Conservation (phyloP, 1,140 invertebrate genomes). For the Lethrus apterus region DNA sequence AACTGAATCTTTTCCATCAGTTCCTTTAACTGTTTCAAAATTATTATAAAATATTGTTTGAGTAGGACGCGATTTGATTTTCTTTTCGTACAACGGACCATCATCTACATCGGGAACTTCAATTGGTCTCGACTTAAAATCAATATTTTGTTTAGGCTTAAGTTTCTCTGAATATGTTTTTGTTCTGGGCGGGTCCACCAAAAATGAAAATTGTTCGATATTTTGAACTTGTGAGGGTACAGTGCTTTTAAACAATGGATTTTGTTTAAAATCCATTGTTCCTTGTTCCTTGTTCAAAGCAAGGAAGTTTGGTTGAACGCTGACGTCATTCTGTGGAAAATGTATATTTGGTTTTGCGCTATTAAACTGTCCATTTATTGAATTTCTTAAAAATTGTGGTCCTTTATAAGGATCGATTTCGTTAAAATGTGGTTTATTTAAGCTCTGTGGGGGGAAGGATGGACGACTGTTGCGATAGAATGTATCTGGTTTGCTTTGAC, state of each 20-base stretch:
- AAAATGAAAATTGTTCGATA: neutral
- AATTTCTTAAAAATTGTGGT: constrained; percentile 16
- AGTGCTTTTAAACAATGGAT: neutral
- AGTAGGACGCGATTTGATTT: too few species aligned
- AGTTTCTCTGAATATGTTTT: too few species aligned
- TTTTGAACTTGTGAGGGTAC: constrained; percentile 3
- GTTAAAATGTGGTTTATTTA: constrained; percentile 9
- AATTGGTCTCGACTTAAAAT: constrained; percentile 4
- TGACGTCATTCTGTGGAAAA: neutral
- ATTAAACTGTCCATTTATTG: constrained; percentile 4
- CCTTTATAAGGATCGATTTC: constrained; percentile 18
- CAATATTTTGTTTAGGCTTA: too few species aligned
- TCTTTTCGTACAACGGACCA: neutral
- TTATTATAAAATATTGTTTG: too few species aligned
- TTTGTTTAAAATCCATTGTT: constrained; percentile 13
- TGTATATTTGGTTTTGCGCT: constrained; percentile 5
- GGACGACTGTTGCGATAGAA: constrained; percentile 2
- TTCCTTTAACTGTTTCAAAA: too few species aligned
- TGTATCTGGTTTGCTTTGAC: neutral
- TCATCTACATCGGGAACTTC: constrained; percentile 6
- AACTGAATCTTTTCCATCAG: too few species aligned
- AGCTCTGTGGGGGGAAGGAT: constrained; percentile 11
- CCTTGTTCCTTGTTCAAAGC: constrained; percentile 11
- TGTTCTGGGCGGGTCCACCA: too few species aligned
- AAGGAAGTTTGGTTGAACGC: constrained; percentile 3